Evolutionary conservation across 2,888 invertebrate species (phyloP).

Genomic region (Ephialtes manifestator): DNA sequence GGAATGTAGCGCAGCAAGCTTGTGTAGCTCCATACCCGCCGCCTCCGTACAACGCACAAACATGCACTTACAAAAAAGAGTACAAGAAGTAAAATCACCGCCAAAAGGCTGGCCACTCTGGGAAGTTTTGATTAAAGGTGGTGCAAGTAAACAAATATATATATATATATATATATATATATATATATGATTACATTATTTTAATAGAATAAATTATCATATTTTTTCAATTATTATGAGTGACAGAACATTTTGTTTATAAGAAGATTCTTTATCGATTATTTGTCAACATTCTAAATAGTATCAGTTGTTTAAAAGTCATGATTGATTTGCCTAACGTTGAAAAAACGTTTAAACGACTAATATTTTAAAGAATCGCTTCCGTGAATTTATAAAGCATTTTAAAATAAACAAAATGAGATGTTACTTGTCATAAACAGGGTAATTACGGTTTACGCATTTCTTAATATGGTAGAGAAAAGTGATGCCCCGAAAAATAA

Average conservation of each 20-base stretch:
- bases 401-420: no score
- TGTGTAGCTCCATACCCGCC: slow-evolving; percentile 19
- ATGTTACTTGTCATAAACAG: no score
- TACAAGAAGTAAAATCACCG: slow-evolving; percentile 16
- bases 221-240: background rate
- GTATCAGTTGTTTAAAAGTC: no score
- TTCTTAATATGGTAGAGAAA: no score
- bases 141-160: slow-evolving; percentile 27
- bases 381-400: no score
- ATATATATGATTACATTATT: background rate
- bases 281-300: no score
- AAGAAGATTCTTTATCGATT: no score
- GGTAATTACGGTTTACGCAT: no score
- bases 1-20: slow-evolving; percentile 4
- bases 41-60: slow-evolving; percentile 25
- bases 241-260: background rate
- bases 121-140: slow-evolving; percentile 36
- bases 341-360: no score
- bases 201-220: background rate
- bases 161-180: background rate
- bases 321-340: no score
- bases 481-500: no score
- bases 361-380: no score
- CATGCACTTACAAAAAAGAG: slow-evolving; percentile 1
- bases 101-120: slow-evolving; percentile 39